Base-by-base conservation (phyloP, 2,797 vertebrate species). In the Rhodeus uyekii region DNA sequence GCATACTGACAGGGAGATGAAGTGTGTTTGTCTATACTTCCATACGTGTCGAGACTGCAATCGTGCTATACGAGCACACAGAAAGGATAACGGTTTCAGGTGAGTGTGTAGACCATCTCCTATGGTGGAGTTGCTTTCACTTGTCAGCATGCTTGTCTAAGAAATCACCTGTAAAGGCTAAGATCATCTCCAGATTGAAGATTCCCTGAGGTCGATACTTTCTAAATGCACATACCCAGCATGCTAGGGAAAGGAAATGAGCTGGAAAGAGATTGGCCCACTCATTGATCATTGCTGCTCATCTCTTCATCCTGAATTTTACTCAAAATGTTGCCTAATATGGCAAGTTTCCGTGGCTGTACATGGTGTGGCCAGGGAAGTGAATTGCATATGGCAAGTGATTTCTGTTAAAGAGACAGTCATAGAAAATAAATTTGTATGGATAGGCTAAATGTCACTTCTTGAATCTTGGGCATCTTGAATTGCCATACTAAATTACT, bases 11-110 rank as follows among this genome's bases (percentile, higher is more conserved):
- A 74, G n/a, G 55, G 44, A 63, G 39, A 80, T 72, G 78, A 72
- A 71, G 67, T 80, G 50, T 34, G 67, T 81, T 80, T 36, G 29
- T 81, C n/a, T 65, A 44, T 46, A 39, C 74, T 81, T 74, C n/a
- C 69, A 64, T 55, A 65, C 19, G 13, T 53, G 34, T 38, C 36
- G 13, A 75, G 80, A 81, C 60, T 55, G 12, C 60, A 73, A 44
- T 64, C 34, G 19, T 29, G n/a, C 4, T 16, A 42, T 5, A 34
- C 8, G 29, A 18, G 22, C 8, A 42, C 27, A 0, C 22, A 38
- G 39, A 6, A 48, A 63, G 72, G 9, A 64, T 29, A 22, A 22
- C 32, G 32, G 27, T 27, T 80, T 53, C 36, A 55, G 3, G 65
- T 46, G 27, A 55, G 24, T 64, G 34, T 64, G 16, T 42, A 68